A percentile compares a stretch with the other conserved stretches of the same genome.
Conservation (phyloP, 2,888 invertebrate species). For the Acrobasis repandana region DNA sequence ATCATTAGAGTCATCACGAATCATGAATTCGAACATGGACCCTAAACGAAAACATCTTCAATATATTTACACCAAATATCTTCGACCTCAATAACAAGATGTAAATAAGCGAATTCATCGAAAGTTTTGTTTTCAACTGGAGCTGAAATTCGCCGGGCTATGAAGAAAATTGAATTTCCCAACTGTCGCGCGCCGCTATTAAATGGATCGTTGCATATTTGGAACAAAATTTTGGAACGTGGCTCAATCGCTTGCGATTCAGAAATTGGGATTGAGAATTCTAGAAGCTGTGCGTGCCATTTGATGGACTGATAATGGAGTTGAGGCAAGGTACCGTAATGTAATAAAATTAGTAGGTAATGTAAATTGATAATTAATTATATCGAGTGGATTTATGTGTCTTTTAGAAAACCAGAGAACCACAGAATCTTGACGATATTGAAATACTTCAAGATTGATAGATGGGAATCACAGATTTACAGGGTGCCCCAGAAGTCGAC, state of each 20-base stretch:
- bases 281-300: not conserved
- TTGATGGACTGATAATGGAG: not conserved
- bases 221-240: conserved; percentile 1
- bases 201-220: not conserved
- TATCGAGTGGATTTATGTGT: not conserved
- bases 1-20: no score
- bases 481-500: no score
- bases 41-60: not conserved
- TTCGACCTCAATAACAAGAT: not conserved
- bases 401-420: no score
- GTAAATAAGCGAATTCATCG: not conserved
- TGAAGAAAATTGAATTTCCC: conserved; percentile 11
- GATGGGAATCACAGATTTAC: no score
- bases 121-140: conserved; percentile 7
- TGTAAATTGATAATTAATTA: not conserved
- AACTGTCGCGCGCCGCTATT: conserved; percentile 3
- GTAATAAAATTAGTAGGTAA: not conserved
- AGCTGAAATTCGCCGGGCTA: not conserved
- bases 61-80: not conserved
- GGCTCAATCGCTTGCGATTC: not conserved
- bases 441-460: no score
- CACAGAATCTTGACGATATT: no score
- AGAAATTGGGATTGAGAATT: conserved; percentile 1
- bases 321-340: not conserved
- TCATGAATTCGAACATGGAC: not conserved